These are phyloP conservation scores for Netelia melanura DNA, from an alignment of 2,888 invertebrate species.

Conservation along the genomic window DNA sequence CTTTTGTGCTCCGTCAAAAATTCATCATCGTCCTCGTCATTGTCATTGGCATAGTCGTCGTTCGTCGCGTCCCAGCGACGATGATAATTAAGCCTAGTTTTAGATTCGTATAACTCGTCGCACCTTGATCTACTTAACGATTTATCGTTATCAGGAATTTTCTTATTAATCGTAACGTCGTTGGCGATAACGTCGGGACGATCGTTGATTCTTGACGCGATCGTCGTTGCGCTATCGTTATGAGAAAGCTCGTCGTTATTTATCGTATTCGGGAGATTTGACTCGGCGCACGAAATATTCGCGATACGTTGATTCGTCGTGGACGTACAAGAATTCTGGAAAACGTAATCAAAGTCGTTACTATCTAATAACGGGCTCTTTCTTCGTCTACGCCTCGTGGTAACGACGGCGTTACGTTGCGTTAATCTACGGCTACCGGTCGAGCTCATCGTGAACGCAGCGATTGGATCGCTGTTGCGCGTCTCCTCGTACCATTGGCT, in stretches of 20 bases:
- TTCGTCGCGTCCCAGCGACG: slow-evolving; percentile 4
- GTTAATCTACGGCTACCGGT: slow-evolving; percentile 30
- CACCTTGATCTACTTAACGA: slow-evolving; percentile 49
- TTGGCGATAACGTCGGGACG: not conserved
- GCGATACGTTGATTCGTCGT: slow-evolving; percentile 36
- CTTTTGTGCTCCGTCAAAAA: slow-evolving; percentile 44
- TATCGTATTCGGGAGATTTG: not conserved
- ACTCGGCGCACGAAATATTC: slow-evolving; percentile 1
- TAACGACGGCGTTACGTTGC: slow-evolving; percentile 29
- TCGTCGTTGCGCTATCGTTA: not conserved
- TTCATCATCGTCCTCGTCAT: slow-evolving; percentile 8
- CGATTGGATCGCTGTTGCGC: not conserved
- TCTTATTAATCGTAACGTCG: slow-evolving; percentile 44
- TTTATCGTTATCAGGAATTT: slow-evolving; percentile 51
- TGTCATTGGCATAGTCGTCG: slow-evolving; percentile 12
- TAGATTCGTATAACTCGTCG: slow-evolving; percentile 29
- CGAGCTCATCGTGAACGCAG: slow-evolving; percentile 15
- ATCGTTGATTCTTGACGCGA: not conserved
- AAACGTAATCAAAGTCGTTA: slow-evolving; percentile 36
- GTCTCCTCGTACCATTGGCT: slow-evolving; percentile 25
- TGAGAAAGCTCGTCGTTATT: no score
- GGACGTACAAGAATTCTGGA: slow-evolving; percentile 36
- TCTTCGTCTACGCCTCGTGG: slow-evolving; percentile 55
- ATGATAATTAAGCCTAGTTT: slow-evolving; percentile 50
- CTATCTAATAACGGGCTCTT: slow-evolving; percentile 60